Base-by-base conservation (phyloP, 2,113 vertebrate species). In the Colinus virginianus region DNA sequence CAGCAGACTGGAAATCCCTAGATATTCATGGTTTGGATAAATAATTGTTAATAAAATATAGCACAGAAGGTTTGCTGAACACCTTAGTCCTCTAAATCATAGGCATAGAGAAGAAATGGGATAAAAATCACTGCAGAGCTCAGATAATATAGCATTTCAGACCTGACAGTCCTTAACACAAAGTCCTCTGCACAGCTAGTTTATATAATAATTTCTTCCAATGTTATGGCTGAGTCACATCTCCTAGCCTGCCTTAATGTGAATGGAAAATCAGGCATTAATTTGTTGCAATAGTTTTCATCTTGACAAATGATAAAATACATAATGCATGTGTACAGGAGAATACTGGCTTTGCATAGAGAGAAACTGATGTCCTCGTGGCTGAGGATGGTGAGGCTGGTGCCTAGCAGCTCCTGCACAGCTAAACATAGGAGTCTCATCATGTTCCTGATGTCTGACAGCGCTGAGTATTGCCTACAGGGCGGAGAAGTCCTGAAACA, bases 201-300 rank as follows among this genome's bases (percentile, higher is more conserved):
- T 90, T 95, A 66, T 78, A 26, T n/a, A 93, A 63, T 38, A 69
- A 68, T 51, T 84, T 84, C 38, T 87, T 76, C 43, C 40, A 90
- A 55, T 8, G 81, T 92, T 86, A 78, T 43, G 36, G 16, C 22
- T 81, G 61, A 93, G 51, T 64, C 18, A 38, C 62, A 66, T 13
- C 17, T 14, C 26, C 34, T 32, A 55, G 34, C 14, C 22, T 92
- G 49, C 48, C 61, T 78, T 88, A 87, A 61, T 49, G 15, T 58
- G 62, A 76, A 62, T 38, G 15, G 84, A 89, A 87, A 68, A 64
- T 30, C 25, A 48, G 13, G 26, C 5, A 40, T 64, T 84, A 40
- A 64, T 58, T 8, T 58, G 19, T 34, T 66, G 2, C 40, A 63
- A 34, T 11, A 13, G 4, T 80, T 84, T 81, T 78, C 8, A 64